A percentile compares a stretch with the other conserved stretches of the same genome.
Conservation (phyloP, 2,888 invertebrate species). For the Caenorhabditis macrosperma region DNA sequence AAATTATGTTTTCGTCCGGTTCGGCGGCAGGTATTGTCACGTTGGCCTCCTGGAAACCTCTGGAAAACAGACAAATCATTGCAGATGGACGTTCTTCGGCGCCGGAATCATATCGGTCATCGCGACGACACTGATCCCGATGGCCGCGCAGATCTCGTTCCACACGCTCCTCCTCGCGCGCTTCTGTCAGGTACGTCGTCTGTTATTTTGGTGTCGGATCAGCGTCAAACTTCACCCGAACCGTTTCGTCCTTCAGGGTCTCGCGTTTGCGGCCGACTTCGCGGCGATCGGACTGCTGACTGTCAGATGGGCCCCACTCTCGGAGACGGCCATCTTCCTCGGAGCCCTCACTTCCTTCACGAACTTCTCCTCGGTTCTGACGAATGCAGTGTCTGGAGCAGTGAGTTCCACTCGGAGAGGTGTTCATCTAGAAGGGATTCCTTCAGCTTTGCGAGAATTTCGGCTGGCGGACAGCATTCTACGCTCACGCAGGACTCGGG, state of each 20-base stretch:
- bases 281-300: constrained; percentile 70
- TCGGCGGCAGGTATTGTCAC: constrained; percentile 66
- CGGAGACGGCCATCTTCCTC: constrained; percentile 73
- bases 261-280: constrained; percentile 71
- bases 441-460: constrained; percentile 66
- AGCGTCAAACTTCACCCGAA: too few species aligned
- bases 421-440: background rate
- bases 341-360: constrained; percentile 76
- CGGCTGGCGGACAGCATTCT: constrained; percentile 78
- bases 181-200: constrained; percentile 62
- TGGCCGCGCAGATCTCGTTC: constrained; percentile 63
- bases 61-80: background rate
- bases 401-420: constrained; percentile 37
- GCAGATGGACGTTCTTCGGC: constrained; percentile 66
- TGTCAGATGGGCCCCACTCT: constrained; percentile 75
- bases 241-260: constrained; percentile 52
- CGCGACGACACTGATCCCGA: constrained; percentile 64
- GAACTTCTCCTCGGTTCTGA: constrained; percentile 69
- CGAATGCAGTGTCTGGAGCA: constrained; percentile 74
- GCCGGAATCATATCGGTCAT: constrained; percentile 66
- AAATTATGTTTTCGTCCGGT: constrained; percentile 70
- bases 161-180: constrained; percentile 57
- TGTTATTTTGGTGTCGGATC: constrained; percentile 1
- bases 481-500: constrained; percentile 66
- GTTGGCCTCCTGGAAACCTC: background rate